Conservation (phyloP, 2,888 invertebrate genomes). For the Mimumesa dahlbomi region DNA sequence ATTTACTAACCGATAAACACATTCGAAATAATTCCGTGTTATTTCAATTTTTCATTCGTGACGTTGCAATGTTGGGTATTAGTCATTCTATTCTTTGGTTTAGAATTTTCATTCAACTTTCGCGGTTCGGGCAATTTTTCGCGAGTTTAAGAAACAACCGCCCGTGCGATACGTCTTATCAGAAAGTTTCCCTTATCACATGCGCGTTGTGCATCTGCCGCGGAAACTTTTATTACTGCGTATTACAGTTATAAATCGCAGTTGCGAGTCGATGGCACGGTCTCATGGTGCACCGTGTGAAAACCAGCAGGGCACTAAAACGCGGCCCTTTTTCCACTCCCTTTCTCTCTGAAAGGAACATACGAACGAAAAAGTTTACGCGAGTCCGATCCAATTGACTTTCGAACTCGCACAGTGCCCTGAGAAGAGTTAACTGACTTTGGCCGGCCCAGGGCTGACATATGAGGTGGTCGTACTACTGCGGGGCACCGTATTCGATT, state of each 20-base stretch:
- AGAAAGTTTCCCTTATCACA: not conserved
- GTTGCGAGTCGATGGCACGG: not conserved
- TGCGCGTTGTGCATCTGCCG: too few relatives aligned
- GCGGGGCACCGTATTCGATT: too few relatives aligned
- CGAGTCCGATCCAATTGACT: constrained; percentile 44
- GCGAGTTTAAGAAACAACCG: too few relatives aligned
- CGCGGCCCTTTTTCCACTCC: constrained; percentile 11
- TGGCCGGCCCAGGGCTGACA: constrained; percentile 1
- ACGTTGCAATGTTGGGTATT: too few relatives aligned
- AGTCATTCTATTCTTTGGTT: too few relatives aligned
- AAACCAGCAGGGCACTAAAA: constrained; percentile 2
- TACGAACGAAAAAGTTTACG: constrained; percentile 37
- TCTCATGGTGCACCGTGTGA: not conserved
- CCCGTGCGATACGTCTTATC: too few relatives aligned
- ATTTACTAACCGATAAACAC: too few relatives aligned
- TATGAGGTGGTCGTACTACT: too few relatives aligned
- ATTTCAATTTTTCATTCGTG: too few relatives aligned
- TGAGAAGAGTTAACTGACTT: constrained; percentile 42
- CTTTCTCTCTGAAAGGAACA: constrained; percentile 14
- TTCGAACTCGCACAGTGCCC: constrained; percentile 40
- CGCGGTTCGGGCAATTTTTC: too few relatives aligned
- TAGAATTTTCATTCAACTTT: too few relatives aligned
- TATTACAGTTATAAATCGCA: constrained; percentile 19
- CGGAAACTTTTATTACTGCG: constrained; percentile 5
- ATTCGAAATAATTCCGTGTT: too few relatives aligned